Percentiles rank a stretch among this genome's conserved stretches.
These are phyloP conservation scores for Graphium colonna DNA, from an alignment of 2,888 invertebrate species.

Conservation along the genomic window DNA sequence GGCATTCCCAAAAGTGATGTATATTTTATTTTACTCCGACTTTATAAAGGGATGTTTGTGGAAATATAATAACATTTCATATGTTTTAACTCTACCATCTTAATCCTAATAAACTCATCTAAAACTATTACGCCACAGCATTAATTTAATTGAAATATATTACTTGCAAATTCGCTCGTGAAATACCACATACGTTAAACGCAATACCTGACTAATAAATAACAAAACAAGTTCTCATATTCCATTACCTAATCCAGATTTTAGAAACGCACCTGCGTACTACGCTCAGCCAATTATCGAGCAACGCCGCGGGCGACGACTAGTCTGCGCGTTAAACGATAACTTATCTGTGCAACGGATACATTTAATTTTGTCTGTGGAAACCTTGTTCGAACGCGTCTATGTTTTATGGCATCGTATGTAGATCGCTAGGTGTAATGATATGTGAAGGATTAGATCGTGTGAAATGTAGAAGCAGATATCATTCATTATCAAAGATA, in stretches of 20 bases:
- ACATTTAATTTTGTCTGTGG: not conserved
- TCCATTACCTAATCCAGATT: not conserved
- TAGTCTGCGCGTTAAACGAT: constrained; percentile 1
- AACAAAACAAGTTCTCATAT: not conserved
- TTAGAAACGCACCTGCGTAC: not conserved
- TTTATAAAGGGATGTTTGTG: too few species aligned
- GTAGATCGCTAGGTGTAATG: too few species aligned
- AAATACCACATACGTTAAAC: not conserved
- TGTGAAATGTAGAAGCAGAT: too few species aligned
- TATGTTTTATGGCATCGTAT: not conserved
- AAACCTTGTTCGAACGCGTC: not conserved
- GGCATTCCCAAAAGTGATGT: too few species aligned
- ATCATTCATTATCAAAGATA: too few species aligned
- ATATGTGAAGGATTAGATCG: too few species aligned
- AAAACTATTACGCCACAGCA: too few species aligned
- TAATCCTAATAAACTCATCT: too few species aligned
- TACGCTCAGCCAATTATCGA: not conserved
- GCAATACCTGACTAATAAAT: not conserved
- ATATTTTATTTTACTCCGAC: too few species aligned
- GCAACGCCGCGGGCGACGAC: not conserved
- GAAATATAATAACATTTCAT: too few species aligned
- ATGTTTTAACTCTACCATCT: too few species aligned
- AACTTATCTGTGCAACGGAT: not conserved
- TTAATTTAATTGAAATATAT: not conserved
- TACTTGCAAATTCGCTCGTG: not conserved